phyloP scores from a whole-genome alignment of 2,888 invertebrate genomes.

The Netelia fuscicornis region DNA sequence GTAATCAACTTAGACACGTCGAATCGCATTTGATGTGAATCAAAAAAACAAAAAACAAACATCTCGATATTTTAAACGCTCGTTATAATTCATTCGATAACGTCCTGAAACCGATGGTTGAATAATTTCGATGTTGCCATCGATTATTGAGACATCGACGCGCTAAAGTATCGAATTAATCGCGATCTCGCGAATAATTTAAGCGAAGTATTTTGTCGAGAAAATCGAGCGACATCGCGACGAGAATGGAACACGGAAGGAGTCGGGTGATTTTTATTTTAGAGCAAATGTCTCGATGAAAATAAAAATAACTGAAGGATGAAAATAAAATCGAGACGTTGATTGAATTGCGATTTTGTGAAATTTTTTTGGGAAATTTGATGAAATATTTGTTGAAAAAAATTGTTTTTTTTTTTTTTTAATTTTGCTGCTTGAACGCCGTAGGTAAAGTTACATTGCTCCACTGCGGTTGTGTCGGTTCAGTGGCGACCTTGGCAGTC shows the following conservation, averaged over 20 bases:
- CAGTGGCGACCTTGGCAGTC: conserved; percentile 80
- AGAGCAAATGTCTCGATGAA: too few relatives aligned
- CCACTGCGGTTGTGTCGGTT: conserved; percentile 59
- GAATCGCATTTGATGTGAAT: neutral
- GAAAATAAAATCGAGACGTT: too few relatives aligned
- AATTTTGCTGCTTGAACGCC: conserved; percentile 7
- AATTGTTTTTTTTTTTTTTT: neutral
- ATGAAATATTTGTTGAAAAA: too few relatives aligned
- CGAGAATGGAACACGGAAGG: too few relatives aligned
- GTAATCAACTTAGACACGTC: conserved; percentile 21
- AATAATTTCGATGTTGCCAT: conserved; percentile 24
- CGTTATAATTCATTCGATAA: conserved; percentile 39
- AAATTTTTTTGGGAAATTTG: too few relatives aligned
- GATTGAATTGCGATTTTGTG: too few relatives aligned
- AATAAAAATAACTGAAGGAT: too few relatives aligned
- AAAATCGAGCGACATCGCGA: too few relatives aligned
- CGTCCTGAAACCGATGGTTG: neutral
- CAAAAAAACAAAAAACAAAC: neutral
- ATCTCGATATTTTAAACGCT: conserved; percentile 10
- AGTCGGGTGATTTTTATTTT: too few relatives aligned
- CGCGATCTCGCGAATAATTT: too few relatives aligned
- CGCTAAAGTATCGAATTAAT: conserved; percentile 13
- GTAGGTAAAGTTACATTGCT: conserved; percentile 36
- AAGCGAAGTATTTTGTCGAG: too few relatives aligned
- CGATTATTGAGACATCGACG: conserved; percentile 24